Conservation (phyloP, 2,888 invertebrate species). For the Reticulitermes lucifugus region DNA sequence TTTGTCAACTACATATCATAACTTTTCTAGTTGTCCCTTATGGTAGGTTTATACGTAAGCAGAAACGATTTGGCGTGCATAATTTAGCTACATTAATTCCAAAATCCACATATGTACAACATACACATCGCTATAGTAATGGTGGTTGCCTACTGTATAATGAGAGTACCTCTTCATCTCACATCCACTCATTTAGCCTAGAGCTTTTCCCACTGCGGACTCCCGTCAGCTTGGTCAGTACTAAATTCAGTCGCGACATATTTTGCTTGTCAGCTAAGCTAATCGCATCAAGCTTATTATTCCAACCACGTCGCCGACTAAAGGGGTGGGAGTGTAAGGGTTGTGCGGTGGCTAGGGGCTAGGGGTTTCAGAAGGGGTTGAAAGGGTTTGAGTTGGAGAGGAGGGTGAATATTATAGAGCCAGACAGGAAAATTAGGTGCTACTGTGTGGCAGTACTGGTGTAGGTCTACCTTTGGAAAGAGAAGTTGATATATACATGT, state of each 20-base stretch:
- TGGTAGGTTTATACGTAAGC: neutral
- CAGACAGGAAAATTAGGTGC: neutral
- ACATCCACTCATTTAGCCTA: neutral
- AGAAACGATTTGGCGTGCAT: neutral
- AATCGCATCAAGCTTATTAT: conserved; percentile 50
- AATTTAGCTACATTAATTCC: neutral
- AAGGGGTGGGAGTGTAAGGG: neutral
- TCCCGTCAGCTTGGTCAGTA: conserved; percentile 38
- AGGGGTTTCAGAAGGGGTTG: neutral
- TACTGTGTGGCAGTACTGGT: neutral
- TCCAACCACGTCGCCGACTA: conserved; percentile 33
- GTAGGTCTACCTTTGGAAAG: neutral
- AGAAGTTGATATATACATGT: neutral
- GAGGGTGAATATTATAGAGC: conserved; percentile 6
- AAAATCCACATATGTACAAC: neutral
- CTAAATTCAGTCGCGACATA: conserved; percentile 48
- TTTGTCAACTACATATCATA: neutral
- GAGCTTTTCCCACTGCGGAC: neutral
- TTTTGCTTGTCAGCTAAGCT: conserved; percentile 49
- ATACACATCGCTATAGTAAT: neutral
- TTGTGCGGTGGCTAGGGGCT: neutral
- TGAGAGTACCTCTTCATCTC: neutral
- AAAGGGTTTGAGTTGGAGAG: neutral
- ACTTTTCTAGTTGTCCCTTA: neutral
- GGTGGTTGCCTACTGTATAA: neutral